phyloP scores from a whole-genome alignment of 2,797 vertebrate genomes.

The Anolis apletophallus region DNA sequence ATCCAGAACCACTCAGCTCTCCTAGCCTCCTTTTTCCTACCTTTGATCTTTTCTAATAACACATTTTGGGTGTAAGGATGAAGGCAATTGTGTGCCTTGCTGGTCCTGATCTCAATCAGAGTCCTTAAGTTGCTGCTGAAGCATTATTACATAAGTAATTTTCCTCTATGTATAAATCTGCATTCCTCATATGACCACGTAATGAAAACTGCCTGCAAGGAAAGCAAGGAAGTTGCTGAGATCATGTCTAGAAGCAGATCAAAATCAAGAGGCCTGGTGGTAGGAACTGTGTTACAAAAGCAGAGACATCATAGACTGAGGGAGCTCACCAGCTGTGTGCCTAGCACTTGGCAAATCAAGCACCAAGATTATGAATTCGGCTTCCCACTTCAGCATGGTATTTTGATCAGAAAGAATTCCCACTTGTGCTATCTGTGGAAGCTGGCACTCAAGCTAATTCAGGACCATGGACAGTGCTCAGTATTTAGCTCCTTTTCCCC shows the following conservation, averaged over 20 bases:
- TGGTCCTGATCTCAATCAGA: not conserved
- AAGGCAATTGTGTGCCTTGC: not conserved
- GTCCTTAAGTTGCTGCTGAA: not conserved
- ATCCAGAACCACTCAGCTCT: not conserved
- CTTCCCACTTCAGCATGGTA: not conserved
- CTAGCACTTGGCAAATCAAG: not conserved
- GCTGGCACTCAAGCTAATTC: not conserved
- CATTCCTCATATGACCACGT: not conserved
- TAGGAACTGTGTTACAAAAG: not conserved
- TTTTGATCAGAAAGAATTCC: not conserved
- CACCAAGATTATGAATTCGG: not conserved
- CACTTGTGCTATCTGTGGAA: not conserved
- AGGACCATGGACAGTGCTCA: not conserved
- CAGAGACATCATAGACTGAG: not conserved
- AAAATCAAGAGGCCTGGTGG: slow-evolving; percentile 10
- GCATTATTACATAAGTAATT: slow-evolving; percentile 30
- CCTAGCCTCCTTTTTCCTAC: not conserved
- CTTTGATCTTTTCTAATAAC: not conserved
- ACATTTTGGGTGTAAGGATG: not conserved
- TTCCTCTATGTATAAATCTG: slow-evolving; percentile 11
- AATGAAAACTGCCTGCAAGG: slow-evolving; percentile 1
- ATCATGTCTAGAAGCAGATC: not conserved
- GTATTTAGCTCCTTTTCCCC: not conserved
- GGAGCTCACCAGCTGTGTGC: not conserved
- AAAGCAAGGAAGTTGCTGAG: not conserved